Conservation (phyloP, 1,140 invertebrate species). For the Dinoponera quadriceps region DNA sequence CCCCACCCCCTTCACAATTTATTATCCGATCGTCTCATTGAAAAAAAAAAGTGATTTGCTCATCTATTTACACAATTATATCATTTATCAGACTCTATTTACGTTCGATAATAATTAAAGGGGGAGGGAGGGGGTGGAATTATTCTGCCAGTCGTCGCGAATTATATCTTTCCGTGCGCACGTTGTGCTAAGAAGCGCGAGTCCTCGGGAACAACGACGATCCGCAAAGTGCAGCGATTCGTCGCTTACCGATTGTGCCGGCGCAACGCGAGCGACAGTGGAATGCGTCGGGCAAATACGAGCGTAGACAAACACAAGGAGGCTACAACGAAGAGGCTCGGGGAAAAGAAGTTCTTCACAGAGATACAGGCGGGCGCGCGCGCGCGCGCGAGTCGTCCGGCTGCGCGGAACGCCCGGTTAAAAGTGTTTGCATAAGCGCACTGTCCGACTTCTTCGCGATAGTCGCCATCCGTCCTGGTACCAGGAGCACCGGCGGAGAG, state of each 20-base stretch:
- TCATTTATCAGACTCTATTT: constrained; percentile 11
- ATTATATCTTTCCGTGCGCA: not conserved
- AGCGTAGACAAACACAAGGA: constrained; percentile 76
- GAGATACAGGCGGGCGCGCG: constrained; percentile 67
- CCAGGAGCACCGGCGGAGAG: constrained; percentile 43
- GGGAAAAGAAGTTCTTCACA: constrained; percentile 68
- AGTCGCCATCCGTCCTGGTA: constrained; percentile 69
- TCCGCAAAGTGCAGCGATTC: constrained; percentile 50
- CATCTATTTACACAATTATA: constrained; percentile 6
- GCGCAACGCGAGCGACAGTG: constrained; percentile 70
- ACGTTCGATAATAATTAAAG: constrained; percentile 13
- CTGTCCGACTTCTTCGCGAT: constrained; percentile 67
- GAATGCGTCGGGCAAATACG: constrained; percentile 79
- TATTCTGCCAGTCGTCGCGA: not conserved
- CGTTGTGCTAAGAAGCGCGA: not conserved
- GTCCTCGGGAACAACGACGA: constrained; percentile 30
- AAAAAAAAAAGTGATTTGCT: not conserved
- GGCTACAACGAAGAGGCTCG: constrained; percentile 66
- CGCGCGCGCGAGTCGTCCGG: constrained; percentile 50
- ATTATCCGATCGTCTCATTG: not conserved
- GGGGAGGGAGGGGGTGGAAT: not conserved
- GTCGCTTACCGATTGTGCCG: constrained; percentile 44
- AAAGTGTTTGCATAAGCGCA: constrained; percentile 78
- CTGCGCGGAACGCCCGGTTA: constrained; percentile 72
- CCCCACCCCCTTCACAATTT: not conserved